Conservation (phyloP, 2,113 vertebrate genomes). For the Aphyosemion australe region DNA sequence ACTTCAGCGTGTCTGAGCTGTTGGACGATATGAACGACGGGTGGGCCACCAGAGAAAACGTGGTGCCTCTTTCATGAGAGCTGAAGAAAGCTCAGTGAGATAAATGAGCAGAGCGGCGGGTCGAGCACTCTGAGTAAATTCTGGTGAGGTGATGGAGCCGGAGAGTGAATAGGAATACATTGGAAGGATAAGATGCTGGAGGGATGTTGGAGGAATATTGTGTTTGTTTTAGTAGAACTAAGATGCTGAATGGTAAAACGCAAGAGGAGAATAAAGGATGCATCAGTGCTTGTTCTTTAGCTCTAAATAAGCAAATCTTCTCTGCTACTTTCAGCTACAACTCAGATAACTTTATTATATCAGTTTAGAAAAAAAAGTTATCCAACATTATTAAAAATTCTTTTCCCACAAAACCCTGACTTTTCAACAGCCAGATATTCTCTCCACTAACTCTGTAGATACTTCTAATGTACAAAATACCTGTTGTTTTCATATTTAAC, state of each 20-base stretch:
- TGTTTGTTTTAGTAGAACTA: constrained; percentile 24
- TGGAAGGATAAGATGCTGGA: constrained; percentile 29
- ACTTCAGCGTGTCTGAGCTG: constrained; percentile 6
- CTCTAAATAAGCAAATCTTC: constrained; percentile 14
- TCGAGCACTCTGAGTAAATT: constrained; percentile 24
- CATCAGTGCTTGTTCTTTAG: constrained; percentile 20
- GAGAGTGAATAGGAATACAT: constrained; percentile 40
- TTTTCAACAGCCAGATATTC: constrained; percentile 3
- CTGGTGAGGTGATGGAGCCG: constrained; percentile 30
- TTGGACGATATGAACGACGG: neutral
- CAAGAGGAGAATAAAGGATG: constrained; percentile 27
- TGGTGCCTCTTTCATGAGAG: constrained; percentile 30
- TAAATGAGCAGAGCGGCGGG: constrained; percentile 50
- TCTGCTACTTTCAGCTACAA: constrained; percentile 4
- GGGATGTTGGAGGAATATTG: constrained; percentile 14
- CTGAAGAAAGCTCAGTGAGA: constrained; percentile 51
- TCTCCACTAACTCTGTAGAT: neutral
- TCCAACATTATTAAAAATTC: neutral
- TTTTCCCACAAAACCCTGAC: constrained; percentile 21
- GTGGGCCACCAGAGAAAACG: constrained; percentile 12
- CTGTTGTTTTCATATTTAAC: neutral
- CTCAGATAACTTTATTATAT: constrained; percentile 32
- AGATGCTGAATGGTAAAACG: constrained; percentile 19
- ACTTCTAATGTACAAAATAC: neutral
- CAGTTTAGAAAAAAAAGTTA: constrained; percentile 33